Conservation (phyloP, 2,113 vertebrate species). For the Cynopterus brachyotis region DNA sequence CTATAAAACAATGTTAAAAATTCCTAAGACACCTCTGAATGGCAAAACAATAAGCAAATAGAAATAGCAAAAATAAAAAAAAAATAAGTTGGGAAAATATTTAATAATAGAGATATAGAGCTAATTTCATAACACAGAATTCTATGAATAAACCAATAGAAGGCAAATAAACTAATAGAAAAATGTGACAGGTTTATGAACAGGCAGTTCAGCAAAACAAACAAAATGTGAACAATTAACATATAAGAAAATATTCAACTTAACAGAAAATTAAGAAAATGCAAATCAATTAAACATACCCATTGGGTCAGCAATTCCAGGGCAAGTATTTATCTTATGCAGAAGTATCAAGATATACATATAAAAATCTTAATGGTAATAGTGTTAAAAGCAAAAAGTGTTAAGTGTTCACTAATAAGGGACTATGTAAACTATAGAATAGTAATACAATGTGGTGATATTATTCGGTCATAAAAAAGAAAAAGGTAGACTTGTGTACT, state of each 20-base stretch:
- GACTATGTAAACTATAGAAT: background rate
- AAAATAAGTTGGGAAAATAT: background rate
- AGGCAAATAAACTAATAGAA: background rate
- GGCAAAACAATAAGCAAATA: background rate
- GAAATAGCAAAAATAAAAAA: conserved; percentile 35
- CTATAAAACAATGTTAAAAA: background rate
- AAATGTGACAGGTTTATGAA: background rate
- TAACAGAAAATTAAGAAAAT: conserved; percentile 47
- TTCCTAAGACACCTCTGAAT: background rate
- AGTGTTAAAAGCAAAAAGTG: background rate
- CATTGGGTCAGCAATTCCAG: background rate
- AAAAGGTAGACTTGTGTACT: background rate
- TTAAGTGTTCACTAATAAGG: background rate
- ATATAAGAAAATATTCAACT: background rate
- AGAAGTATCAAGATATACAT: background rate
- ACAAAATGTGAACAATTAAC: background rate
- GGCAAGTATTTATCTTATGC: background rate
- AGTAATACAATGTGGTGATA: background rate
- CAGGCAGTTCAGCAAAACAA: background rate
- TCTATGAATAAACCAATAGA: background rate
- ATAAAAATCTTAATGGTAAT: background rate
- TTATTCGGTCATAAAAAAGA: background rate
- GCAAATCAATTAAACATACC: background rate
- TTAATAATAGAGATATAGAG: background rate
- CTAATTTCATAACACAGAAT: conserved; percentile 6